Base-by-base conservation (phyloP, 2,797 vertebrate genomes). In the Alosa sapidissima region DNA sequence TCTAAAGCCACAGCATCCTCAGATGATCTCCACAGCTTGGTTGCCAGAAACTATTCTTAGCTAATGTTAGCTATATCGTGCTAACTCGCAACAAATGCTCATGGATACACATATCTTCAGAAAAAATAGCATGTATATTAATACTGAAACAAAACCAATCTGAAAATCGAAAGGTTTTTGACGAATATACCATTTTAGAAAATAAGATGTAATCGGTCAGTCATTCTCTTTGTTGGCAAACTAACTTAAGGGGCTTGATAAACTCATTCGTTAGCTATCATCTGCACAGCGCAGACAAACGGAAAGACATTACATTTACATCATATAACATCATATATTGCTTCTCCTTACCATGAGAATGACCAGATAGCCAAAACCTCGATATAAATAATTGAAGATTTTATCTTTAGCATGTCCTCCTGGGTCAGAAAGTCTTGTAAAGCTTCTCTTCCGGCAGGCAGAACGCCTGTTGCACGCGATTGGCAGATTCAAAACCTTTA, bases 401-500 rank as follows among this genome's bases (percentile, higher is more conserved):
- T 58, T 55, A 81, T 83, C 19, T 45, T 75, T 78, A 60, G 81
- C 81, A 81, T 84, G n/a, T 84, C 86, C 72, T 54, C 24, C n/a
- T 60, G 14, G 55, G n/a, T 41, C 36, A 49, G 72, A 87, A 16
- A 81, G 81, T 52, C 55, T 82, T 85, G 82, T 65, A 89, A 81
- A 85, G 88, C 86, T 87, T 89, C 89, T 90, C 86, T 89, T 93
- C 92, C 87, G 86, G 89, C 89, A 81, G 65, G 4, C 91, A 86
- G 85, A 91, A 88, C 85, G 87, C 86, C 88, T 89, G 87, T 85
- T 87, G 81, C 91, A 87, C 87, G 87, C 91, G 92, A 95, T 97
- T 97, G 96, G 96, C 47, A 85, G 75, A 88, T 96, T 96, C 91
- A 93, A 93, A 95, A 87, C 10, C 84, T 88, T 91, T 88, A 88